Percentiles rank a stretch among this genome's conserved stretches.
Conservation (phyloP, 1,140 invertebrate genomes). For the Drosophila kepulauana region DNA sequence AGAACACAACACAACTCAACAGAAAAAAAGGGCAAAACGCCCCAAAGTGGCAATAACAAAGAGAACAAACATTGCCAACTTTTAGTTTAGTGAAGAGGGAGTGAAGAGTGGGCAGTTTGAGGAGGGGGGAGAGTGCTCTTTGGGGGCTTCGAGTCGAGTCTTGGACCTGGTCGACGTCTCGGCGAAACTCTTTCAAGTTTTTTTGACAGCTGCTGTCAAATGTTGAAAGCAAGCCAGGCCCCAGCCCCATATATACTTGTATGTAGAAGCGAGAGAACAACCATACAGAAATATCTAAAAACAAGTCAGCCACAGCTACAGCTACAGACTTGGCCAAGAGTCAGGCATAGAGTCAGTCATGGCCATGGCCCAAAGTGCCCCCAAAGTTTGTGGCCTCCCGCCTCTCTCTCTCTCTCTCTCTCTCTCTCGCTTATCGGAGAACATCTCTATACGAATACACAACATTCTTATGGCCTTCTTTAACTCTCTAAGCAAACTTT, state of each 20-base stretch:
- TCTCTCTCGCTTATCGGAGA: constrained; percentile 38
- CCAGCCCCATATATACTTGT: constrained; percentile 67
- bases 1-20: constrained; percentile 24
- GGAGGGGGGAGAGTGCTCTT: background rate
- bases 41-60: constrained; percentile 61
- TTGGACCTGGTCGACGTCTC: constrained; percentile 62
- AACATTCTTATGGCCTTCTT: constrained; percentile 39
- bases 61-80: constrained; percentile 46
- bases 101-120: too few relatives aligned
- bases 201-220: constrained; percentile 83
- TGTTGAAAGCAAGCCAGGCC: constrained; percentile 75
- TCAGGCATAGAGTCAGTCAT: constrained; percentile 19
- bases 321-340: constrained; percentile 26
- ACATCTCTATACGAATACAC: constrained; percentile 61
- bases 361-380: constrained; percentile 54
- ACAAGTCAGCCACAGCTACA: constrained; percentile 65
- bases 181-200: constrained; percentile 80
- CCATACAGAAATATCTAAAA: constrained; percentile 72
- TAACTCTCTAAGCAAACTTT: constrained; percentile 68
- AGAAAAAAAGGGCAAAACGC: constrained; percentile 32
- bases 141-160: constrained; percentile 38
- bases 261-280: constrained; percentile 10
- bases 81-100: constrained; percentile 2
- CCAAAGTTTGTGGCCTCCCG: constrained; percentile 36
- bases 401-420: constrained; percentile 6